Evolutionary conservation across 2,888 invertebrate genomes (phyloP).

Genomic region (Eupsilia transversa): DNA sequence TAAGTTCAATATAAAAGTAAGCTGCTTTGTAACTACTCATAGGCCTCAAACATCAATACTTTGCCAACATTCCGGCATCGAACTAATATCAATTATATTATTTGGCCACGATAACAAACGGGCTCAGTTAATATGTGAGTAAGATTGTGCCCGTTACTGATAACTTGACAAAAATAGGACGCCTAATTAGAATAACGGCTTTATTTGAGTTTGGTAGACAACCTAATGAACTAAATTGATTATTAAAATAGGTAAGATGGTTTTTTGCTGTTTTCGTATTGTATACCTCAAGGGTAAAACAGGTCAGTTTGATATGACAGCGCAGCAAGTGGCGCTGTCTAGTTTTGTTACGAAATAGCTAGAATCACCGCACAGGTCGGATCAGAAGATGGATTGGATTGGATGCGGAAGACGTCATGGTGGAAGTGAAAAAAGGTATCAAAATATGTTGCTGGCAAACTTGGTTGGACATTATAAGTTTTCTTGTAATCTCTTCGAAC

Average conservation of each 20-base stretch:
- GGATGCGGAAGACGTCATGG: background rate
- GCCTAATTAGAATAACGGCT: slow-evolving; percentile 55
- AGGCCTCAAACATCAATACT: background rate
- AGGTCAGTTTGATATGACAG: too few relatives aligned
- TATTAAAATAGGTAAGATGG: slow-evolving; percentile 14
- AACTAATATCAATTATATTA: slow-evolving; percentile 65
- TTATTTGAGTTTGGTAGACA: slow-evolving; percentile 42
- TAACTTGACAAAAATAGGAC: slow-evolving; percentile 67
- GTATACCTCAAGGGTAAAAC: background rate
- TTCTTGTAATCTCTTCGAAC: too few relatives aligned
- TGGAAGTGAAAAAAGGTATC: background rate
- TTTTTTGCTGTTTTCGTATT: slow-evolving; percentile 5
- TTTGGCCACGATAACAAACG: slow-evolving; percentile 68
- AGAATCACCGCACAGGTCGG: too few relatives aligned
- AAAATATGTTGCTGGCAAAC: too few relatives aligned
- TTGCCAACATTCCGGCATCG: slow-evolving; percentile 56
- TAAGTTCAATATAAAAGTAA: background rate
- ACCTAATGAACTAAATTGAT: slow-evolving; percentile 60
- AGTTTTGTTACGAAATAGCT: too few relatives aligned
- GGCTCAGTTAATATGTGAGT: slow-evolving; percentile 70
- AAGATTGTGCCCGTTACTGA: slow-evolving; percentile 63
- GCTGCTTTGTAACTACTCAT: background rate
- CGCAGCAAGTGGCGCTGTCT: too few relatives aligned
- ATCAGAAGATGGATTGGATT: background rate
- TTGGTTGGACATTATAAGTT: too few relatives aligned